Evolutionary conservation across 1,140 invertebrate species (phyloP), one percentile per base, ranked within the genome.

Genomic region (Megathymus violae): DNA sequence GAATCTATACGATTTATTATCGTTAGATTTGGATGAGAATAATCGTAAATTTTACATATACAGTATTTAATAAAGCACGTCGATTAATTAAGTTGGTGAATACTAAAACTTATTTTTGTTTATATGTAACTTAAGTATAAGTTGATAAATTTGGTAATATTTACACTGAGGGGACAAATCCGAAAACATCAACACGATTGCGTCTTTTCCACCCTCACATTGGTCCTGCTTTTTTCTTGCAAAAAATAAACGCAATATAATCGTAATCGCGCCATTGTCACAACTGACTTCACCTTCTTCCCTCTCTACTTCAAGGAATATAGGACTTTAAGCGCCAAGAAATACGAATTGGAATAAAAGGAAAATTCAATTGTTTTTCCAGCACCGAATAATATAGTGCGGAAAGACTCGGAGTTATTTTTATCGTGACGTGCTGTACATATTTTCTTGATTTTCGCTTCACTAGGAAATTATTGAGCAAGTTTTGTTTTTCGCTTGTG

Each of bases 171-270:
- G 19, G 10, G 48, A 61, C 64, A 61, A 64, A 71, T 46, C 17
- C 51, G 1, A 6, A 6, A 11, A 22, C 59, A 63, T 50, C 59
- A 67, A 47, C 61, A 31, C 44, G 7, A 56, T 13, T 64, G 0
- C 51, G 16, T 14, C 11, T 1, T 31, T 31, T 16, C 62, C 59
- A 67, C 67, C 64, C 64, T 67, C 67, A 48, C 60, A 61, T 67
- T 51, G 41, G 61, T 38, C 50, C 40, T 44, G 41, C 27, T 47
- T 64, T 54, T 70, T 65, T 71, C 48, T 70, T 41, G 52, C 62
- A 47, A 65, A 71, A 71, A 66, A 59, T 40, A 38, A 66, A 64
- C 54, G 59, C 64, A 66, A 66, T 65, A 59, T 67, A 71, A 74
- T 65, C 62, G 54, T 64, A 67, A 71, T 69, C 62, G 58, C 25